Evolutionary conservation across 1,140 invertebrate species (phyloP).

Genomic region (Cyclargus thomasi): DNA sequence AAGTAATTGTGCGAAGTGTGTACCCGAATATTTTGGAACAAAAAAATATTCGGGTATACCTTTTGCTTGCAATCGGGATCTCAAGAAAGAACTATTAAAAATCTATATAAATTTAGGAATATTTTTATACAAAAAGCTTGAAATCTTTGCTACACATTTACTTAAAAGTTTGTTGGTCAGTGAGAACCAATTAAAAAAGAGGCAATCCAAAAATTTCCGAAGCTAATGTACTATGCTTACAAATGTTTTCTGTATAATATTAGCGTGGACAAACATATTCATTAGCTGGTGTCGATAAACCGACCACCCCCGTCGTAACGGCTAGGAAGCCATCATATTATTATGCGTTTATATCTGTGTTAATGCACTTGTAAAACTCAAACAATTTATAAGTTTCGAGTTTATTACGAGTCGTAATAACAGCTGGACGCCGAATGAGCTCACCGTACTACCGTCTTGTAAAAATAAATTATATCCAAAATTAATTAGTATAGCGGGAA

Average conservation of each 20-base stretch:
- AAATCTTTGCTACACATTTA: too few species aligned
- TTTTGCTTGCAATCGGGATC: too few species aligned
- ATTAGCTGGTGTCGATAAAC: not conserved
- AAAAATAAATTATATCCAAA: not conserved
- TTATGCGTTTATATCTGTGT: constrained; percentile 5
- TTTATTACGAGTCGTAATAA: not conserved
- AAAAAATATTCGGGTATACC: too few species aligned
- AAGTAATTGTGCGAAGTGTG: too few species aligned
- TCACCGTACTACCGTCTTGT: not conserved
- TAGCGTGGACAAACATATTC: not conserved
- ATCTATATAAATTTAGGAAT: too few species aligned
- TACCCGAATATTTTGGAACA: too few species aligned
- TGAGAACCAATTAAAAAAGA: too few species aligned
- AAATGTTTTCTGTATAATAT: not conserved
- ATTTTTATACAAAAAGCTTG: too few species aligned
- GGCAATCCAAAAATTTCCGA: too few species aligned
- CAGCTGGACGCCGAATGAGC: not conserved
- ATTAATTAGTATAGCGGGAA: not conserved
- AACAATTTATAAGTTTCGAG: not conserved
- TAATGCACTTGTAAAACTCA: constrained; percentile 6
- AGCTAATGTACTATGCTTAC: too few species aligned
- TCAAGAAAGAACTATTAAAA: too few species aligned
- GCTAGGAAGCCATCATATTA: not conserved
- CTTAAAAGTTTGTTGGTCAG: too few species aligned
- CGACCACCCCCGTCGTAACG: not conserved